A percentile compares a stretch with the other conserved stretches of the same genome.
These are phyloP conservation scores for Alcedo atthis DNA, from an alignment of 2,797 vertebrate species.

Conservation along the genomic window DNA sequence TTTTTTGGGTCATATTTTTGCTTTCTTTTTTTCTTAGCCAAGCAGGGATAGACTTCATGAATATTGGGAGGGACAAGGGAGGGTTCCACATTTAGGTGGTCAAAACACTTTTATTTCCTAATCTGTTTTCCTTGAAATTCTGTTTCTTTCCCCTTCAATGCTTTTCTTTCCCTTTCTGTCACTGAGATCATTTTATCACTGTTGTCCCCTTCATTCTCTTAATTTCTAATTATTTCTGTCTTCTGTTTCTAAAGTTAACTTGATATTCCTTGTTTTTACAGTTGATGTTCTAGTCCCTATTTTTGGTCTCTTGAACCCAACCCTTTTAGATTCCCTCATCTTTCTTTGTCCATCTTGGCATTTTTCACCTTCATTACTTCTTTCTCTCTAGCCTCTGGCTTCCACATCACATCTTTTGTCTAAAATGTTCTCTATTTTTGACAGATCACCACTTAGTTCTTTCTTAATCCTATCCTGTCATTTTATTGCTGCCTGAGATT, in stretches of 20 bases:
- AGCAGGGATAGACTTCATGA: background rate
- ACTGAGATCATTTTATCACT: background rate
- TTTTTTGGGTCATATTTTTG: background rate
- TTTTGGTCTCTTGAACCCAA: background rate
- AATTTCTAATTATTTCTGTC: background rate
- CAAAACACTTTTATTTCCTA: background rate
- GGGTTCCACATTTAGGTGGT: background rate
- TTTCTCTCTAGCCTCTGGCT: conserved; percentile 1
- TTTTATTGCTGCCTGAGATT: conserved; percentile 44
- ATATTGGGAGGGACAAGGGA: background rate
- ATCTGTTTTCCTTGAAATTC: background rate
- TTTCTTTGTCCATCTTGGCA: background rate
- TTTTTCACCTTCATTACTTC: conserved; percentile 35
- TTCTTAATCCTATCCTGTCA: conserved; percentile 36
- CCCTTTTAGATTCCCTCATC: background rate
- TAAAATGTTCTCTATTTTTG: conserved; percentile 46
- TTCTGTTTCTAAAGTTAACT: background rate
- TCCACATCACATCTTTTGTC: conserved; percentile 30
- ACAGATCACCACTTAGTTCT: conserved; percentile 40
- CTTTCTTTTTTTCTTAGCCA: background rate
- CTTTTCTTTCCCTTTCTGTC: background rate
- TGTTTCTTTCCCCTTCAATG: background rate
- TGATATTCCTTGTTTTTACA: background rate
- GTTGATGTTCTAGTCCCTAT: background rate
- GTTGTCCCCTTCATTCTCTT: background rate